Base-by-base conservation (phyloP, 2,888 invertebrate species). In the Anthrax anthrax region DNA sequence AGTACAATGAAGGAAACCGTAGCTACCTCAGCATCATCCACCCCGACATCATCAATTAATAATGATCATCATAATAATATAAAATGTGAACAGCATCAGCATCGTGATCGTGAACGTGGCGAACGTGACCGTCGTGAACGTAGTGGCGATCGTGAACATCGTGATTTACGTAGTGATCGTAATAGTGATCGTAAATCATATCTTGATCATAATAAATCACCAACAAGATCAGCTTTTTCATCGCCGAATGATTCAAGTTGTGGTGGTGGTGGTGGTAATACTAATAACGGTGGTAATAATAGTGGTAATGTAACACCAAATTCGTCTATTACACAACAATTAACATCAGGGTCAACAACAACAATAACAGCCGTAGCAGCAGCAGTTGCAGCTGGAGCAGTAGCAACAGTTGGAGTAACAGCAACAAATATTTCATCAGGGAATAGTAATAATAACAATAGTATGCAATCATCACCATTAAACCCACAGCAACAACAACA, bases 1-100 rank as follows among this genome's bases (percentile, higher is more conserved):
- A 59, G 54, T 43, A 51, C 58, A 42, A 54, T 60, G 54, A 67
- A 67, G 43, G 65, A 63, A 48, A 41, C 23, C n/a, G 29, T 45
- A 48, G 41, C 50, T 46, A 46, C 46, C 44, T 48, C 50, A 59
- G 43, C 57, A 55, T 56, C 57, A 44, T 54, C 57, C 27, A 55
- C 55, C 29, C 49, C 50, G 43, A 54, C 58, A 39, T 56, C 58
- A 48, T 54, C 57, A 47, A 32, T 12, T 32, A 32, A 32, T 32
- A 4, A 32, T 12, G 13, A 32, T 32, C 23, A 23, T 23, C n/a
- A n/a, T n/a, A 27, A 27, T 27, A 47, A 37, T 53, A 27, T 43
- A 12, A 32, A 32, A 32, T 32, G 29, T 32, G 29, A 32, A 12
- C 29, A 29, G 10, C 12, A 12, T 32, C 10, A 32, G 3, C 13